Evolutionary conservation across 2,888 invertebrate species (phyloP).

Genomic region (Tolmerus cingulatus): DNA sequence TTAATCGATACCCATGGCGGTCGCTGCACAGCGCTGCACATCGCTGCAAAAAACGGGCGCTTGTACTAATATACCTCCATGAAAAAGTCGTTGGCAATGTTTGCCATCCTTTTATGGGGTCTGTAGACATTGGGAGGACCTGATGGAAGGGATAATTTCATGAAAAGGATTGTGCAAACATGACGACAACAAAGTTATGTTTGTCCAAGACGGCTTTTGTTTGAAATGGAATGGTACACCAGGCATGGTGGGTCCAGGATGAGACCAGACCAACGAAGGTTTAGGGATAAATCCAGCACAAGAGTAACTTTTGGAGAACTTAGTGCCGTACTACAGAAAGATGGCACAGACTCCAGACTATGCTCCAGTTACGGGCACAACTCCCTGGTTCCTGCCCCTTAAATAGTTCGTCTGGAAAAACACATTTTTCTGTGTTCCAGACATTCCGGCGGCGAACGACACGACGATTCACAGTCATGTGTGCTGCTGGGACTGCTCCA

Average conservation of each 20-base stretch:
- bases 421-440: constrained; percentile 33
- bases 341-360: constrained; percentile 35
- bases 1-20: constrained; percentile 27
- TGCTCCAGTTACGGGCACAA: constrained; percentile 27
- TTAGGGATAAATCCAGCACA: constrained; percentile 9
- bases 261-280: not conserved
- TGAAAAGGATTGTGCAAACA: constrained; percentile 43
- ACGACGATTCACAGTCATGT: not conserved
- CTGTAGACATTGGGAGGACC: constrained; percentile 10
- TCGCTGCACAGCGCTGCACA: not conserved
- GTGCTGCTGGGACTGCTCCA: not conserved
- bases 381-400: constrained; percentile 4
- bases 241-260: not conserved
- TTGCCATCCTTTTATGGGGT: constrained; percentile 32
- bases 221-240: constrained; percentile 19
- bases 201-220: constrained; percentile 19
- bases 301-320: constrained; percentile 24
- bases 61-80: constrained; percentile 21
- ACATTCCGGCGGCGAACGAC: not conserved
- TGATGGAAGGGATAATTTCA: constrained; percentile 42
- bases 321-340: not conserved
- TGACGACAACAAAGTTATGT: constrained; percentile 34
- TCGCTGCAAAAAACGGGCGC: not conserved
- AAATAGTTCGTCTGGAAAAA: constrained; percentile 36
- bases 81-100: constrained; percentile 38